These are phyloP conservation scores for Drosophila sulfurigaster DNA, from an alignment of 1,140 invertebrate species.

Conservation along the genomic window DNA sequence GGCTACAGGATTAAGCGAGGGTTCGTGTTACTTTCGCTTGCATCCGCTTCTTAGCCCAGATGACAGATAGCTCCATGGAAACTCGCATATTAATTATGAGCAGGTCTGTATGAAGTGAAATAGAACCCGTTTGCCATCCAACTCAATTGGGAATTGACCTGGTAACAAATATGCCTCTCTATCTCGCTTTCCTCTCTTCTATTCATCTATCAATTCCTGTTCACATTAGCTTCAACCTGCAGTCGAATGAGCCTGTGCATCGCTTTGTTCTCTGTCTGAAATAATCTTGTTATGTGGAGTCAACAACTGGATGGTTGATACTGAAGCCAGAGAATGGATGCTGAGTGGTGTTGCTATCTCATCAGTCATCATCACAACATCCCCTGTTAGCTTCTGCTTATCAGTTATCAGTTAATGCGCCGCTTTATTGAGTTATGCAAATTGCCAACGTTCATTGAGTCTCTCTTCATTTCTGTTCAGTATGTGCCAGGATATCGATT, in stretches of 20 bases:
- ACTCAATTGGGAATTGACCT: neutral
- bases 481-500: constrained; percentile 18
- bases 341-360: constrained; percentile 42
- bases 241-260: neutral
- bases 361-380: constrained; percentile 38
- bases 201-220: neutral
- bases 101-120: constrained; percentile 17
- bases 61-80: constrained; percentile 48
- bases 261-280: constrained; percentile 29
- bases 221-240: neutral
- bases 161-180: neutral
- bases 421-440: constrained; percentile 54
- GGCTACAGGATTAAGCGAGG: constrained; percentile 8
- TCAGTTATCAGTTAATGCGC: constrained; percentile 53
- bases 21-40: constrained; percentile 26
- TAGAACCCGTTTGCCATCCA: constrained; percentile 15
- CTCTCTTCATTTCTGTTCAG: constrained; percentile 10
- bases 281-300: constrained; percentile 37
- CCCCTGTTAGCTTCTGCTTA: constrained; percentile 36
- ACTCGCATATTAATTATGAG: constrained; percentile 52
- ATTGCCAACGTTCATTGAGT: constrained; percentile 28
- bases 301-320: too few relatives aligned
- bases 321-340: constrained; percentile 15
- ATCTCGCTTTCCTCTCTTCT: neutral
- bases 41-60: constrained; percentile 19